Conservation (phyloP, 2,888 invertebrate species). For the Belgica antarctica region DNA sequence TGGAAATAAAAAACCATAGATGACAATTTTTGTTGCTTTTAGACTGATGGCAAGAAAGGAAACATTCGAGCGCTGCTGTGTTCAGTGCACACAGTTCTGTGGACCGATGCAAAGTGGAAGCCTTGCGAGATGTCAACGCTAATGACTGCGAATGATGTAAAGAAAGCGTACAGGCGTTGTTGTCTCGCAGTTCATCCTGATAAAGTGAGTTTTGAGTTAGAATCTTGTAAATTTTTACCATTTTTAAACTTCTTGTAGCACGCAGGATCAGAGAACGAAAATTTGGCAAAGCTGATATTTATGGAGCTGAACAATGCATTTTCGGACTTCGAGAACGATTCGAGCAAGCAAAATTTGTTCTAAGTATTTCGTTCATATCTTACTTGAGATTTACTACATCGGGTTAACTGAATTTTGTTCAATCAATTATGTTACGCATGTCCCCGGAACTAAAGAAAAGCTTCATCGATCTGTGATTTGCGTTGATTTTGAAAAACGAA, state of each 20-base stretch:
- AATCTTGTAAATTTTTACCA: constrained; percentile 10
- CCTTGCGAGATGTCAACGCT: constrained; percentile 93
- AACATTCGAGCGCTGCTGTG: constrained; percentile 95
- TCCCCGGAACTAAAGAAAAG: background rate
- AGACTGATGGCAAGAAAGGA: constrained; percentile 93
- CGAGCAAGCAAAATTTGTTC: constrained; percentile 75
- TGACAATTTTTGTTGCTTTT: constrained; percentile 46
- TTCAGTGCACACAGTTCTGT: constrained; percentile 88
- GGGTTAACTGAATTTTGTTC: too few relatives aligned
- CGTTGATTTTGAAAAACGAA: too few relatives aligned
- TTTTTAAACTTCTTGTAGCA: constrained; percentile 72
- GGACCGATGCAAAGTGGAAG: constrained; percentile 91
- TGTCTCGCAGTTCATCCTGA: constrained; percentile 98
- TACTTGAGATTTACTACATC: background rate
- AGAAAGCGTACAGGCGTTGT: constrained; percentile 91
- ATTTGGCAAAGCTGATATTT: constrained; percentile 93
- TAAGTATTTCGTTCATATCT: constrained; percentile 46
- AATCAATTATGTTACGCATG: background rate
- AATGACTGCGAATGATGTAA: constrained; percentile 88
- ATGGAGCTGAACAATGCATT: constrained; percentile 99
- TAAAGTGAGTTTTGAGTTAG: constrained; percentile 65
- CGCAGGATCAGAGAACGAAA: constrained; percentile 87
- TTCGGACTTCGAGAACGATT: constrained; percentile 91
- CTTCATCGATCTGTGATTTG: constrained; percentile 16
- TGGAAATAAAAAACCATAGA: constrained; percentile 30